Evolutionary conservation across 2,888 invertebrate species (phyloP).

Genomic region (Nasonovia ribisnigri): DNA sequence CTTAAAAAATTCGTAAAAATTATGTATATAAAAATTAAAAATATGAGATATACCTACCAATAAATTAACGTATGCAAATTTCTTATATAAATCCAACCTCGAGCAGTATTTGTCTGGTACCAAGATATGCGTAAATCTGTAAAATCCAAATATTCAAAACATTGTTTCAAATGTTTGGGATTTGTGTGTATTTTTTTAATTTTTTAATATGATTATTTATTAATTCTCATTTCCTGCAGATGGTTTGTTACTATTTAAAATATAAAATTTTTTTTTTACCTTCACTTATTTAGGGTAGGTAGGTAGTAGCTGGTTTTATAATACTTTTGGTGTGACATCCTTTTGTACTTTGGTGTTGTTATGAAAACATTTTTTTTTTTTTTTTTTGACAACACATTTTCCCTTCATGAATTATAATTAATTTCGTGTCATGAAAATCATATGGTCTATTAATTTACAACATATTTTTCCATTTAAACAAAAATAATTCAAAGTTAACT

Average conservation of each 20-base stretch:
- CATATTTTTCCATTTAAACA: background rate
- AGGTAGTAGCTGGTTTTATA: background rate
- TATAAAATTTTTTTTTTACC: background rate
- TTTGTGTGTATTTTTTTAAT: background rate
- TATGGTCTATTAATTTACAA: background rate
- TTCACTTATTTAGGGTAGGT: background rate
- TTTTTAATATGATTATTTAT: background rate
- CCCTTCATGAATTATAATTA: background rate
- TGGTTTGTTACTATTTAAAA: background rate
- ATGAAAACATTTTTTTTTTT: background rate
- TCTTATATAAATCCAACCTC: background rate
- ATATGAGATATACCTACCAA: background rate
- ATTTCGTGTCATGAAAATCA: background rate
- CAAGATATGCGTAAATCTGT: background rate
- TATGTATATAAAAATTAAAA: slow-evolving; percentile 5
- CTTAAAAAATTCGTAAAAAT: background rate
- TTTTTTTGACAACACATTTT: no score
- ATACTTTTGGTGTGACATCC: background rate
- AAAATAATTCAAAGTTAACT: background rate
- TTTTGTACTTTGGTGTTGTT: background rate
- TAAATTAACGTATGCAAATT: background rate
- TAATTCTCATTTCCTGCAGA: background rate
- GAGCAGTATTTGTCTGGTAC: background rate
- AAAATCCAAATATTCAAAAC: background rate
- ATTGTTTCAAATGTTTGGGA: background rate